Evolutionary conservation across 2,888 invertebrate genomes (phyloP), one percentile per base, ranked within the genome.

Genomic region (Agrenia bidenticulata): DNA sequence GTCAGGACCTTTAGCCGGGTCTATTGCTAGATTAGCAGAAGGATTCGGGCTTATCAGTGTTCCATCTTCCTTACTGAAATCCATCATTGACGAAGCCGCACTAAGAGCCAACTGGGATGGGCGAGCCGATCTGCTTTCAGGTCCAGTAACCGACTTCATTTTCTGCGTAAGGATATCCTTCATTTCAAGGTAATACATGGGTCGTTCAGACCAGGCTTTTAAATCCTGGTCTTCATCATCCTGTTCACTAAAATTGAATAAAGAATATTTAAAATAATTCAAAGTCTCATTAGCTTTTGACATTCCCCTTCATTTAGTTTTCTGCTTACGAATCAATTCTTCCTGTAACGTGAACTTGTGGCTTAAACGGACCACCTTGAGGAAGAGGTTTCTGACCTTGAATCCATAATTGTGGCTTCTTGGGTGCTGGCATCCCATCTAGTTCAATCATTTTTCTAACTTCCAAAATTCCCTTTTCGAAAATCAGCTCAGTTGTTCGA

Each of bases 311-410:
- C 1, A n/a, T 24, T 54, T 41, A n/a, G 24, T 26, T 51, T 21
- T 51, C n/a, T 21, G 58, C 64, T 63, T 66, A 66, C 66, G 67
- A 59, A 39, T 67, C 68, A 42, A 66, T 57, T 32, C 68, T 56
- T 2, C 68, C 68, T 2, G 71, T 66, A 2, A 71, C 63, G 26
- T 67, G 66, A 32, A 68, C 62, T 26, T 66, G 54, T 5, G 71
- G 71, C 27, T 68, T 71, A 49, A 71, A 71, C 11, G 71, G 71
- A n/a, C 71, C 71, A 21, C 71, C 71, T 21, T 60, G 60, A 0
- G 71, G 68, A 11, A 62, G 26, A 2, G 68, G 68, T 54, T 71
- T 71, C 24, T 64, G 60, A 15, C 70, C 70, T 26, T 64, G 65
- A 15, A 61, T 39, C 70, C 70, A 70, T 17, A 65, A 27, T 24